Evolutionary conservation across 2,888 invertebrate species (phyloP), one percentile per base, ranked within the genome.

Genomic region (Perithous albicinctus): DNA sequence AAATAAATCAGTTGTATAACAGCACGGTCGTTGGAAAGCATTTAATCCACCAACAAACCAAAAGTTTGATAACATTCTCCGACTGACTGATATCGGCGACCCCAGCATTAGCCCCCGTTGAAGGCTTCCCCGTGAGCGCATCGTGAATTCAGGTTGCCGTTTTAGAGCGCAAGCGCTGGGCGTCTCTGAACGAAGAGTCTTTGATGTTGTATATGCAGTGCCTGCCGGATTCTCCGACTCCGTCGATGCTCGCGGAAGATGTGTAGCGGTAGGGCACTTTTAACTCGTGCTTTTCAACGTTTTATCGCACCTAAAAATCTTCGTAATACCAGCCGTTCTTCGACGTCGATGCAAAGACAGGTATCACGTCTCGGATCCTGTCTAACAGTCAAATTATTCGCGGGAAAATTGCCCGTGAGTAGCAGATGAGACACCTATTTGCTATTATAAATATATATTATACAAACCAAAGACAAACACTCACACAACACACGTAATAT

Each of bases 371-470:
- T 59, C 10, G 41, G 41, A 2, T 29, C 41, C 41, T 64, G 29
- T 67, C 73, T 51, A 7, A 41, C 56, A 38, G 23, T 73, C 41
- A 20, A 72, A 77, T 38, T 70, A 54, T 56, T 70, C 18, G 32
- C 74, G 59, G 67, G 73, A 70, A 38, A 82, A 41, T 12, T 64
- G 64, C 69, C 74, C 78, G 81, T 82, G 78, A 82, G 81, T 82
- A 77, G 10, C 8, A 20, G n/a, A 6, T 3, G 20, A 29, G 15
- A 76, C 10, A 18, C n/a, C n/a, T n/a, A n/a, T n/a, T n/a, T n/a
- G n/a, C n/a, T n/a, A n/a, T n/a, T n/a, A n/a, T n/a, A n/a, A n/a
- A n/a, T n/a, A n/a, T 32, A 1, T 1, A 12, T 29, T 12, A 26
- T 12, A 66, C 20, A 15, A 15, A 38, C 20, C 12, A 23, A 59